Base-by-base conservation (phyloP, 2,797 vertebrate genomes). In the Rhabdomys pumilio region DNA sequence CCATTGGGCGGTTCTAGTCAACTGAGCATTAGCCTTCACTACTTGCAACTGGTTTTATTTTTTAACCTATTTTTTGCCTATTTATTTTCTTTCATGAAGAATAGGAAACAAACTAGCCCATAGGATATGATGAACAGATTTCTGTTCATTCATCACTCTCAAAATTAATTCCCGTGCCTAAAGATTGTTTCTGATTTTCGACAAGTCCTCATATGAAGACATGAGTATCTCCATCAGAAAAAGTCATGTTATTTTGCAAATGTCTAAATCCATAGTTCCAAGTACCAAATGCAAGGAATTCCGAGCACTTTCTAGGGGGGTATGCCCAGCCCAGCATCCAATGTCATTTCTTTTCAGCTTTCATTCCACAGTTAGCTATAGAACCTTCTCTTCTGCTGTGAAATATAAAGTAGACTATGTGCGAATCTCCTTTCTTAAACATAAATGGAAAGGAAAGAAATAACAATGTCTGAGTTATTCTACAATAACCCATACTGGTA, bases 11-110 rank as follows among this genome's bases (percentile, higher is more conserved):
- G 15, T 44, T 91, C 34, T 57, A 19, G 41, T 55, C 44, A n/a
- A 13, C 13, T 75, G 50, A 6, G 31, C 67, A 84, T 81, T 79
- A 17, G 14, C 4, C 47, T 84, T 95, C 29, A 34, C 3, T 80
- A 20, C 41, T 41, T 41, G 31, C 0, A 8, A 50, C 80, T 80
- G 34, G 19, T 91, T 91, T 90, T 87, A 59, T 69, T 83, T 34
- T 76, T 93, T 82, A 79, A n/a, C 65, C 5, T 69, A 91, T 80
- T 47, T 41, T 95, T 83, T 85, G 50, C 31, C 34, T 73, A 53
- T 89, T 95, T 91, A 81, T 44, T 81, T 90, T 77, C 65, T 84
- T 95, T 91, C 83, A 85, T 67, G 26, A 79, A 19, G 41, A 95
- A 61, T 12, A 44, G 61, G 34, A 94, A 93, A 29, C 11, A 97